Percentiles rank a stretch among this genome's conserved stretches.
Conservation (phyloP, 1,140 invertebrate genomes). For the Drosophila lacteicornis region DNA sequence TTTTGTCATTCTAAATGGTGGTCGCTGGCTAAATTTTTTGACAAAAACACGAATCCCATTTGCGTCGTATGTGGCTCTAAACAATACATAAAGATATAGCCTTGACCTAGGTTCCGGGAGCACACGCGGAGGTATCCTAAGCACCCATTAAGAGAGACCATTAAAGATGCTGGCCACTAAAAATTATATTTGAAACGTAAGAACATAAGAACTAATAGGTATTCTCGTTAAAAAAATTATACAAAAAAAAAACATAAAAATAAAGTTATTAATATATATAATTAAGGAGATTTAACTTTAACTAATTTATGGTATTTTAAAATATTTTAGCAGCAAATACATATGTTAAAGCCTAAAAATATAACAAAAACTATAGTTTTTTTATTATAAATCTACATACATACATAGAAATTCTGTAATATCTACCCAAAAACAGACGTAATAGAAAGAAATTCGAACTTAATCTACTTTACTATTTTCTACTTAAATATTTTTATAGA, state of each 20-base stretch:
- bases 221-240: not conserved
- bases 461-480: too few species aligned
- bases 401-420: too few species aligned
- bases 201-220: not conserved
- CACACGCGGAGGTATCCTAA: not conserved
- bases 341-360: too few species aligned
- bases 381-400: too few species aligned
- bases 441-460: too few species aligned
- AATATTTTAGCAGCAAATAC: too few species aligned
- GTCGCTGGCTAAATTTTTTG: conserved; percentile 7
- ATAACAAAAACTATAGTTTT: too few species aligned
- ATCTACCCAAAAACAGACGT: too few species aligned
- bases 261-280: not conserved
- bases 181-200: not conserved
- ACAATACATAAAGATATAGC: not conserved
- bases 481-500: too few species aligned
- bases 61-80: not conserved
- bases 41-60: conserved; percentile 14
- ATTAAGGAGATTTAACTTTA: too few species aligned
- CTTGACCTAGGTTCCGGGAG: conserved; percentile 39
- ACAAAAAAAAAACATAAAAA: not conserved
- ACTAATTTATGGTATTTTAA: too few species aligned
- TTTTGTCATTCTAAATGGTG: conserved; percentile 41
- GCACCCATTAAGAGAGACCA: not conserved
- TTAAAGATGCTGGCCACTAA: not conserved